Conservation (phyloP, 1,140 invertebrate species). For the Magallana angulata region DNA sequence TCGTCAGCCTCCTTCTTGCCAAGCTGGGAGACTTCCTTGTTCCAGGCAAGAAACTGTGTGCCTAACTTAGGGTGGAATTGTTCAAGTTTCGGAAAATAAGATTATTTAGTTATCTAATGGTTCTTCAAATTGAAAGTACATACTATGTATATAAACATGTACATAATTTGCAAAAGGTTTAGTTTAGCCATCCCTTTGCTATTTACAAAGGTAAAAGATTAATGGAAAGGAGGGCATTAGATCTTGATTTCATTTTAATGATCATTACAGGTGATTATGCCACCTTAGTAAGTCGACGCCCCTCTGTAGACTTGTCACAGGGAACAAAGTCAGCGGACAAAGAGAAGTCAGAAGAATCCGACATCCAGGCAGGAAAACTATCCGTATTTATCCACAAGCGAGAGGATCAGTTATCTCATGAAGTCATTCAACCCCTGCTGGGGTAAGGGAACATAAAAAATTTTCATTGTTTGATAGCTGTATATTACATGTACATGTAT, state of each 20-base stretch:
- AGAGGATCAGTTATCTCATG: constrained; percentile 78
- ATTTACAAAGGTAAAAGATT: no score
- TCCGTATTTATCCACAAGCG: constrained; percentile 78
- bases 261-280: constrained; percentile 69
- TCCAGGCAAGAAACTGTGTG: constrained; percentile 69
- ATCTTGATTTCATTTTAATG: no score
- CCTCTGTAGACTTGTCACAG: constrained; percentile 62
- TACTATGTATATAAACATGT: no score
- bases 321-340: constrained; percentile 54
- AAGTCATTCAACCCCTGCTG: constrained; percentile 77
- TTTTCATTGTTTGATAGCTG: no score
- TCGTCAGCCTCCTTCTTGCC: constrained; percentile 76
- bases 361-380: constrained; percentile 74
- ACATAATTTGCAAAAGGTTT: no score
- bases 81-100: no score
- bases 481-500: no score
- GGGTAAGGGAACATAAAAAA: constrained; percentile 60
- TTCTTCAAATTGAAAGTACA: no score
- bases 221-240: no score
- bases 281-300: constrained; percentile 69
- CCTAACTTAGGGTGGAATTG: no score
- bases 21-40: constrained; percentile 79
- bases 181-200: no score
- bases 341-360: constrained; percentile 71
- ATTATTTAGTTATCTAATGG: no score